phyloP scores from a whole-genome alignment of 2,113 vertebrate species.

The Stegastes partitus region DNA sequence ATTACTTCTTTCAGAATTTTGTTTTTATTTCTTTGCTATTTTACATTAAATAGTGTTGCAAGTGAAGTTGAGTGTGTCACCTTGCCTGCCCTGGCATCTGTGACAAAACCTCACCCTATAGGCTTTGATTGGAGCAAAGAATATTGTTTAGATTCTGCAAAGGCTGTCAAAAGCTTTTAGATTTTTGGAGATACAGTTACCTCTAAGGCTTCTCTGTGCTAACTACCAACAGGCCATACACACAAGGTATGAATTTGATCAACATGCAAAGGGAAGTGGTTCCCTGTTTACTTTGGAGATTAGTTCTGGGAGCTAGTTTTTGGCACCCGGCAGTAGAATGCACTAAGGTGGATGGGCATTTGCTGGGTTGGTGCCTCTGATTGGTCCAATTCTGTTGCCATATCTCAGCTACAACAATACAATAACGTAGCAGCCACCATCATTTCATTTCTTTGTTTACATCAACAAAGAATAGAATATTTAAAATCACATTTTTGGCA shows the following conservation, averaged over 20 bases:
- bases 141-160: slow-evolving; percentile 17
- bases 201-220: neutral
- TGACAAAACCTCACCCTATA: slow-evolving; percentile 1
- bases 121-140: slow-evolving; percentile 2
- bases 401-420: neutral
- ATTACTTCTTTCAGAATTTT: neutral
- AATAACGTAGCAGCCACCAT: neutral
- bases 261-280: too few species aligned
- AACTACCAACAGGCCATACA: neutral
- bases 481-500: too few species aligned
- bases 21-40: neutral
- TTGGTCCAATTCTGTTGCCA: neutral
- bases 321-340: neutral
- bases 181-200: neutral
- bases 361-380: neutral
- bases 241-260: neutral
- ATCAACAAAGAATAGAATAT: neutral
- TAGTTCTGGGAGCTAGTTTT: neutral
- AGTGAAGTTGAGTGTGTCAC: neutral
- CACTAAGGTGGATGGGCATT: neutral
- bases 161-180: neutral
- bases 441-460: neutral
- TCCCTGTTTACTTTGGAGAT: too few species aligned
- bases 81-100: neutral
- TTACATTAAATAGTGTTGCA: neutral